Conservation (phyloP, 2,888 invertebrate species). For the Cacoxenus indagator region DNA sequence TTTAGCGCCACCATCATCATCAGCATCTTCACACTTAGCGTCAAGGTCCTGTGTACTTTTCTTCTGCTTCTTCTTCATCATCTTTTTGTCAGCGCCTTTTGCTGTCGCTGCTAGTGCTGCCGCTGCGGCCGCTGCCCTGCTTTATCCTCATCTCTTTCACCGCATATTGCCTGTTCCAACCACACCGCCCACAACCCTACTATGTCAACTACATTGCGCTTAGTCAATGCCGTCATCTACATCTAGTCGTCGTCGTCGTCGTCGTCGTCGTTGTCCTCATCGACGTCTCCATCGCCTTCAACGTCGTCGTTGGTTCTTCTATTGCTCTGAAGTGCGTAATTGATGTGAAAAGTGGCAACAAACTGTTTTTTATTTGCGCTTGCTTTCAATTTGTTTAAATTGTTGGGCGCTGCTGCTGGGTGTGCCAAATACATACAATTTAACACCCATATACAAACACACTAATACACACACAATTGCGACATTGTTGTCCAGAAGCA, state of each 20-base stretch:
- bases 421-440: slow-evolving; percentile 42
- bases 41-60: slow-evolving; percentile 1
- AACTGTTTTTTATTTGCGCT: slow-evolving; percentile 64
- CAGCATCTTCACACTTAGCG: slow-evolving; percentile 25
- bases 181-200: neutral
- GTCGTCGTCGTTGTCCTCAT: slow-evolving; percentile 25
- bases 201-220: too few relatives aligned
- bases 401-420: slow-evolving; percentile 56
- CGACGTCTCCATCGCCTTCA: slow-evolving; percentile 26
- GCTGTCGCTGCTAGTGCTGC: neutral
- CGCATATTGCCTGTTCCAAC: too few relatives aligned
- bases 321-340: slow-evolving; percentile 62
- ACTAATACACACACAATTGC: slow-evolving; percentile 17
- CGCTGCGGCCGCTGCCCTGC: neutral
- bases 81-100: neutral
- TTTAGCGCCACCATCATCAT: too few relatives aligned
- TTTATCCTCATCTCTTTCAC: neutral
- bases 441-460: slow-evolving; percentile 23
- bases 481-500: neutral
- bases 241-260: neutral
- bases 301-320: slow-evolving; percentile 46
- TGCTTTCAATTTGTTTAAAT: slow-evolving; percentile 63
- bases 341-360: slow-evolving; percentile 63
- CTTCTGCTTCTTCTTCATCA: neutral
- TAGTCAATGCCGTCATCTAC: neutral